Conservation (phyloP, 2,113 vertebrate genomes). For the Coturnix japonica region DNA sequence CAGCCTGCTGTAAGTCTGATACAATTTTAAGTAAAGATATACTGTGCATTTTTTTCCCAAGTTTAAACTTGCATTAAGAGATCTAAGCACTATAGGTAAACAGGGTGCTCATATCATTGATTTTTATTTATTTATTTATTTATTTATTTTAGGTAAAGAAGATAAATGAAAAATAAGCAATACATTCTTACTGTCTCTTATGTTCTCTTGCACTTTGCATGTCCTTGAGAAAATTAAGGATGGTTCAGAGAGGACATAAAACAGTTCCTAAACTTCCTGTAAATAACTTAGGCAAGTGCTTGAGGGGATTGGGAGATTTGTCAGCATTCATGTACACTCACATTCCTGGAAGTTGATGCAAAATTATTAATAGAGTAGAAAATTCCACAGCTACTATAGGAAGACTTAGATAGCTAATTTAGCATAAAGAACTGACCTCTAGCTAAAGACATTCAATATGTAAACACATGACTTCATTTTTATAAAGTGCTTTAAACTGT, state of each 20-base stretch:
- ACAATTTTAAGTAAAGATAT: not conserved
- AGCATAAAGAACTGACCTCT: not conserved
- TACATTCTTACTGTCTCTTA: not conserved
- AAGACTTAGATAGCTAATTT: not conserved
- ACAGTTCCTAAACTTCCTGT: not conserved
- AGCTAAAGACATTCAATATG: not conserved
- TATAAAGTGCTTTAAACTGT: not conserved
- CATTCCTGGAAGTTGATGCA: not conserved
- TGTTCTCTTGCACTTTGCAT: fast-evolving
- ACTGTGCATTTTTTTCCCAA: not conserved
- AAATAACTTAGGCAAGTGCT: not conserved
- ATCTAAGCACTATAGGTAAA: not conserved
- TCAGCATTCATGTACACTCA: not conserved
- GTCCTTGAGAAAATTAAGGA: not conserved
- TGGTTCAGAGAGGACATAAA: not conserved
- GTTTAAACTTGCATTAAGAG: not conserved
- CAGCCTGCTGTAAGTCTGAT: not conserved
- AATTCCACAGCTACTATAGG: not conserved
- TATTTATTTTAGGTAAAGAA: not conserved
- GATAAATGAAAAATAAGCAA: not conserved
- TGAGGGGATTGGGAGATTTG: not conserved
- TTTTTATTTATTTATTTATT: no score
- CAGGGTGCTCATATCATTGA: not conserved
- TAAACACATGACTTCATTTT: not conserved
- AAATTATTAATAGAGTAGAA: not conserved